phyloP scores from a whole-genome alignment of 2,797 vertebrate genomes.

The Cyprinella venusta region DNA sequence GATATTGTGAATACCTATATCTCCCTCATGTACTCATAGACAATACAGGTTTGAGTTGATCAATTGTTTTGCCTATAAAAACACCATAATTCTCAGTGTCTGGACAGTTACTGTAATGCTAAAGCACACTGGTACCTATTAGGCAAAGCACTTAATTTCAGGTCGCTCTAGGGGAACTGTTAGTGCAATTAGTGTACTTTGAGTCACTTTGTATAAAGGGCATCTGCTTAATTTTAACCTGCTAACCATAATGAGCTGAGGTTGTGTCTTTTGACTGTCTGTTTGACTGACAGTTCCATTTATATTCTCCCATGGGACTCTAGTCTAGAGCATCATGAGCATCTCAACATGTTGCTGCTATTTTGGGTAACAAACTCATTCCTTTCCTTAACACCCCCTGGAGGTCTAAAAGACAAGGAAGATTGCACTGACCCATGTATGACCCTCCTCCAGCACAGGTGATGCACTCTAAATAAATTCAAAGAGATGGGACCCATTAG shows the following conservation, averaged over 20 bases:
- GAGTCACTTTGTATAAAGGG: constrained; percentile 11
- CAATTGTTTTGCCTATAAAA: constrained; percentile 37
- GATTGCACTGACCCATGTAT: constrained; percentile 21
- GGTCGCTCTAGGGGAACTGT: neutral
- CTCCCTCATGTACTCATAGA: neutral
- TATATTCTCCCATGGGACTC: constrained; percentile 5
- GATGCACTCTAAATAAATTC: constrained; percentile 39
- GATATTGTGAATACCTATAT: neutral
- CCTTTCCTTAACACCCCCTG: constrained; percentile 19
- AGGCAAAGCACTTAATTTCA: constrained; percentile 24
- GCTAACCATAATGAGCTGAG: constrained; percentile 1
- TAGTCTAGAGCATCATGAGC: constrained; percentile 1
- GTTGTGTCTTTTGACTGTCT: constrained; percentile 2
- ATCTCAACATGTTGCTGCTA: neutral
- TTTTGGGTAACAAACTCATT: constrained; percentile 22
- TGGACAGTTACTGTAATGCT: constrained; percentile 8
- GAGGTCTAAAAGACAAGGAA: constrained; percentile 24
- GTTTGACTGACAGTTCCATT: constrained; percentile 20
- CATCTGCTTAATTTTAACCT: constrained; percentile 17
- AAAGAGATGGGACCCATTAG: constrained; percentile 9
- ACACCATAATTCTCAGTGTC: neutral
- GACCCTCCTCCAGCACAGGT: constrained; percentile 35
- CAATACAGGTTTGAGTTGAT: constrained; percentile 19
- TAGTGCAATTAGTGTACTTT: constrained; percentile 17
- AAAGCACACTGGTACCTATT: constrained; percentile 13